phyloP scores from a whole-genome alignment of 2,113 vertebrate genomes.

The Stigmatopora nigra region DNA sequence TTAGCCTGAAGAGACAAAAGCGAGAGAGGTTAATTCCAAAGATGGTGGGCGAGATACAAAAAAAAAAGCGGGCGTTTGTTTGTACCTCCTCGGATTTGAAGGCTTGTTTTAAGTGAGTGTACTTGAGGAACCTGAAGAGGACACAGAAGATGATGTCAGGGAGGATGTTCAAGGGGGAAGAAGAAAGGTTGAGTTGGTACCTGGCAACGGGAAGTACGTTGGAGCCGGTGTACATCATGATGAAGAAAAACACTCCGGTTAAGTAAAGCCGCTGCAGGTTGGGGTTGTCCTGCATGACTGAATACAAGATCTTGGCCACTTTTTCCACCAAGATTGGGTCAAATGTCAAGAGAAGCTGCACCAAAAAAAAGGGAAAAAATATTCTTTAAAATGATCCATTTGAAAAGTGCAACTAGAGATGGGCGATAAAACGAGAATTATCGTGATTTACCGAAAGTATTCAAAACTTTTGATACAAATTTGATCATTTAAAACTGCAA shows the following conservation, averaged over 20 bases:
- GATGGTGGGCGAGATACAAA: background rate
- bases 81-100: conserved; percentile 96
- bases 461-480: no score
- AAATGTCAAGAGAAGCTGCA: conserved; percentile 93
- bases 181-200: conserved; percentile 53
- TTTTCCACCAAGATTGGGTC: conserved; percentile 98
- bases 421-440: background rate
- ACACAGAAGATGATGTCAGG: conserved; percentile 2
- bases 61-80: background rate
- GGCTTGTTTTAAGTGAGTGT: conserved; percentile 93
- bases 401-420: background rate
- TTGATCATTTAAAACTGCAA: no score
- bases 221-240: conserved; percentile 99
- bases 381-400: no score
- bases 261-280: conserved; percentile 95
- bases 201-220: conserved; percentile 96
- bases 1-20: conserved; percentile 67
- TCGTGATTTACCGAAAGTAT: no score
- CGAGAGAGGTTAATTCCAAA: background rate
- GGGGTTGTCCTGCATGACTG: conserved; percentile 96
- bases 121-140: conserved; percentile 85
- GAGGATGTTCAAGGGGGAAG: no score
- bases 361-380: background rate
- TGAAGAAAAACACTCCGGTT: conserved; percentile 96
- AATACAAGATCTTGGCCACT: conserved; percentile 83